phyloP scores from a whole-genome alignment of 2,113 vertebrate genomes.

The Tragelaphus scriptus region DNA sequence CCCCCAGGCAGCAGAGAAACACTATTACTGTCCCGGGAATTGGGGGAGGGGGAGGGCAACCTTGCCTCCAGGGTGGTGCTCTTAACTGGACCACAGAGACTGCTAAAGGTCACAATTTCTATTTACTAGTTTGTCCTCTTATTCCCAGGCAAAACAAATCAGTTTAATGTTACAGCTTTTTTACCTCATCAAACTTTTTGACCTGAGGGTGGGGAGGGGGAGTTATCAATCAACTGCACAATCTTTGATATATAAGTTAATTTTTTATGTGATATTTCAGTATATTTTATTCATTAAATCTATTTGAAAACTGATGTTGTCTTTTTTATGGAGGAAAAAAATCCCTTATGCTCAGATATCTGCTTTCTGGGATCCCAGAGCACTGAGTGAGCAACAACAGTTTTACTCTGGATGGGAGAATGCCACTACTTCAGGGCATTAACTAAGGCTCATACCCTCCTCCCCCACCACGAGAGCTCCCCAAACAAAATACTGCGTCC shows the following conservation, averaged over 20 bases:
- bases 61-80: neutral
- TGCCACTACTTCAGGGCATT: rapidly evolving
- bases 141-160: conserved; percentile 22
- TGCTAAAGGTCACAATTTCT: neutral
- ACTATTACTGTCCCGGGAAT: neutral
- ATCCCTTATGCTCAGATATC: neutral
- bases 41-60: neutral
- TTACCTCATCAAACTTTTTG: neutral
- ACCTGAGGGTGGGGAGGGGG: neutral
- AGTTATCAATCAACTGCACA: conserved; percentile 31
- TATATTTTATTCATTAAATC: conserved; percentile 77
- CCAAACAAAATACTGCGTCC: neutral
- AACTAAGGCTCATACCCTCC: neutral
- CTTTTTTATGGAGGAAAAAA: neutral
- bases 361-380: neutral
- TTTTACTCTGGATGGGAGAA: too few species aligned
- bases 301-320: conserved; percentile 50
- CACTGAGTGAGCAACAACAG: rapidly evolving
- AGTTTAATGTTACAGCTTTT: conserved; percentile 23
- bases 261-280: conserved; percentile 63
- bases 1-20: neutral
- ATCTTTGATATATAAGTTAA: conserved; percentile 65
- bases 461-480: neutral
- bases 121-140: neutral
- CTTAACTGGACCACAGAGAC: neutral